Evolutionary conservation across 2,797 vertebrate species (phyloP).

Genomic region (Chloroceryle inda): DNA sequence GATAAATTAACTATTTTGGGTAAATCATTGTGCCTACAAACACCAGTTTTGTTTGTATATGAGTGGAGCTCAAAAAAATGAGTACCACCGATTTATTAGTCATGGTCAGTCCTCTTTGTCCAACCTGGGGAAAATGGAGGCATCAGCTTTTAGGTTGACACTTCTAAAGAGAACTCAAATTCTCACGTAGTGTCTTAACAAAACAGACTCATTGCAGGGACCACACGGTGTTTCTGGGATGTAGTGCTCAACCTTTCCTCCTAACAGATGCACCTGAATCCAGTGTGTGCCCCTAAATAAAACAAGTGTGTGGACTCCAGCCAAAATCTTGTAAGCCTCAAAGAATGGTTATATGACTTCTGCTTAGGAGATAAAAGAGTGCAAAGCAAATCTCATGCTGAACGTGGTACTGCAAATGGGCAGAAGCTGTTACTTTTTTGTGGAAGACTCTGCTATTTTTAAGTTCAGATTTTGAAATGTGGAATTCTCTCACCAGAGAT

Average conservation of each 20-base stretch:
- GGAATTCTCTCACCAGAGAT: not conserved
- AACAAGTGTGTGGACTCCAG: not conserved
- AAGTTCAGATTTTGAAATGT: not conserved
- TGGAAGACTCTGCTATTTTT: not conserved
- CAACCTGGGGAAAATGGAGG: not conserved
- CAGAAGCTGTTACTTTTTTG: not conserved
- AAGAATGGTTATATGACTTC: not conserved
- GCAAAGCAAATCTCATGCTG: not conserved
- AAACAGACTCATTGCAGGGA: not conserved
- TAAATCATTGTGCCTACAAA: conserved; percentile 15
- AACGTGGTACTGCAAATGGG: not conserved
- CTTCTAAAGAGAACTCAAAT: not conserved
- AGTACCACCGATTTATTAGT: not conserved
- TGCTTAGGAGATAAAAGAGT: not conserved
- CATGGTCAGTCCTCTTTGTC: not conserved
- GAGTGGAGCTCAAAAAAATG: not conserved
- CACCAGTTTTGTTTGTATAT: not conserved
- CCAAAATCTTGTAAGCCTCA: not conserved
- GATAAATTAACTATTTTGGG: conserved; percentile 58
- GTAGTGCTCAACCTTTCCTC: not conserved
- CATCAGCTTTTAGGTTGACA: not conserved
- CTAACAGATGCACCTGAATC: not conserved
- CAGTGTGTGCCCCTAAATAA: not conserved
- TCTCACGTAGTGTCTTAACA: rapidly evolving
- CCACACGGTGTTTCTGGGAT: not conserved